phyloP scores from a whole-genome alignment of 2,113 vertebrate genomes.

The Mastomys natalensis region DNA sequence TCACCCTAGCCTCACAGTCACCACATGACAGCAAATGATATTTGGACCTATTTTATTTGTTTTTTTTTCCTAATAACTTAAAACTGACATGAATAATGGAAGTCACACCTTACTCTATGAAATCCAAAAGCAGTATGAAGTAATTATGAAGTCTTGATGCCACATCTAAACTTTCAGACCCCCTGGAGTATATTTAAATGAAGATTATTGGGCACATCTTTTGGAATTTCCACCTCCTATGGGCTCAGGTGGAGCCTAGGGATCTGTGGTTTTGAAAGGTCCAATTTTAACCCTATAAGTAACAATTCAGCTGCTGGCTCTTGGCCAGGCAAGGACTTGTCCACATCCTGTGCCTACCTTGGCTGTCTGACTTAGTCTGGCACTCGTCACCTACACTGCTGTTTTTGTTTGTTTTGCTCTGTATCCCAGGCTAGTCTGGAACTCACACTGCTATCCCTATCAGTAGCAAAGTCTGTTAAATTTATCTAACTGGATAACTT shows the following conservation, averaged over 20 bases:
- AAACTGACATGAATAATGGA: not conserved
- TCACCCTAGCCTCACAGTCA: not conserved
- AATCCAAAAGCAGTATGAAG: not conserved
- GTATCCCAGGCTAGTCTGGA: not conserved
- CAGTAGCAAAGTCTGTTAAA: not conserved
- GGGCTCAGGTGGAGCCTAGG: not conserved
- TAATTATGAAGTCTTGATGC: not conserved
- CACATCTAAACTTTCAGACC: conserved; percentile 1
- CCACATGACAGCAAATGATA: not conserved
- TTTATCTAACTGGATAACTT: conserved; percentile 20
- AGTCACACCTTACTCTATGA: conserved; percentile 9
- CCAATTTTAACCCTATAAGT: not conserved
- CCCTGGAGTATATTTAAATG: not conserved
- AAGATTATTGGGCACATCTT: not conserved
- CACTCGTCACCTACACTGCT: not conserved
- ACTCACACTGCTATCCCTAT: not conserved
- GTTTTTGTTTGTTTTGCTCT: not conserved
- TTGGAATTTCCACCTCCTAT: not conserved
- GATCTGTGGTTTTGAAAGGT: conserved; percentile 17
- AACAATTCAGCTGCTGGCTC: not conserved
- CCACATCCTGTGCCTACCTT: not conserved
- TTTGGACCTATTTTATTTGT: not conserved
- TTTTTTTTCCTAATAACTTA: not conserved
- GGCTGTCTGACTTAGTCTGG: not conserved
- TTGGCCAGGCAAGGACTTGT: not conserved